Base-by-base conservation (phyloP, 2,888 invertebrate species). In the Euproctis similis region DNA sequence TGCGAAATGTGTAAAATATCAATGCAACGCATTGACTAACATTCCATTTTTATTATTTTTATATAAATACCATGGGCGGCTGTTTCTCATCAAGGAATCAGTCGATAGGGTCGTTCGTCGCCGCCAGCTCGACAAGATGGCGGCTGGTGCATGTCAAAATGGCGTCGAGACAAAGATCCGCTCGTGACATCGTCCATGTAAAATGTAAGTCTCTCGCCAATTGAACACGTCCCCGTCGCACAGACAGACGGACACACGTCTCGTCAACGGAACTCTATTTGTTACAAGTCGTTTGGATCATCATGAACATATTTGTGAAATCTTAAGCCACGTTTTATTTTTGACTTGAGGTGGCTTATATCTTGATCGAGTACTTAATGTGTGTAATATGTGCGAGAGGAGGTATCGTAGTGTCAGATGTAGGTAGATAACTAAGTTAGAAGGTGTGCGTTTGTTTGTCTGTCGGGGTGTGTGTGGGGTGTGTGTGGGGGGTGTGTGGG, bases 101-200 rank as follows among this genome's bases (percentile, higher is more conserved):
- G 71, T 70, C 55, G 77, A 61, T 70, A 69, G 80, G 76, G 48
- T 71, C 73, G 76, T 74, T 76, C 74, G 74, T 61, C 46, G 64
- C 67, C 67, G 71, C 75, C 76, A 68, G 20, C 24, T 34, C 14
- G 33, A 47, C 66, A 58, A 64, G 52, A 68, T 68, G 72, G 71
- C 70, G 61, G 59, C 63, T 46, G 31, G 31, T 39, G 41, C 25
- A 10, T 39, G 41, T 30, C 41, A 59, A 59, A 63, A 64, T 62
- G 62, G 67, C 66, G 73, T 55, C 70, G 49, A 43, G 46, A 53
- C 53, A 39, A 34, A 45, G 53, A 62, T 60, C 48, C 10, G 21
- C 48, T 54, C 26, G 12, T 38, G 31, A 39, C 47, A 23, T 23
- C 22, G 30, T 47, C 49, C 49, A 52, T 53, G 49, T 47, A 51